These are phyloP conservation scores for Saiga tatarica DNA, from an alignment of 2,113 vertebrate genomes.

Conservation along the genomic window DNA sequence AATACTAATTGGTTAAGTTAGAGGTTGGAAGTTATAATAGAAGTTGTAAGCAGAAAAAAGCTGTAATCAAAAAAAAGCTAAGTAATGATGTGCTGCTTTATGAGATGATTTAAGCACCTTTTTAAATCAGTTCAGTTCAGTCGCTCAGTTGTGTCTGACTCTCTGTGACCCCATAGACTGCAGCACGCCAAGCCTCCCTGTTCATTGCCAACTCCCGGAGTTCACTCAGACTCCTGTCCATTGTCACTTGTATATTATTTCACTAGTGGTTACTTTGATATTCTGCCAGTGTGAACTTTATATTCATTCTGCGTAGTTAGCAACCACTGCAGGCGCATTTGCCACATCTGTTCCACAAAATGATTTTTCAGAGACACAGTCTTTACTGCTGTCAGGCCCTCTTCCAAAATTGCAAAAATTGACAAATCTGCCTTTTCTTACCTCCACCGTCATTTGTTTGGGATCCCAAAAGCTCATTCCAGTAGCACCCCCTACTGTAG, in stretches of 20 bases:
- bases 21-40: neutral
- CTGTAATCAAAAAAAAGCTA: neutral
- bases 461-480: neutral
- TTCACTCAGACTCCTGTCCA: neutral
- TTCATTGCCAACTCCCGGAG: neutral
- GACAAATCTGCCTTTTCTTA: neutral
- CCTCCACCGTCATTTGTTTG: neutral
- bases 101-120: neutral
- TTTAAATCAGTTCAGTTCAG: neutral
- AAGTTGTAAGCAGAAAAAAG: neutral
- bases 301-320: neutral
- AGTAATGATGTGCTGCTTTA: neutral
- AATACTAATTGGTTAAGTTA: neutral
- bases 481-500: neutral
- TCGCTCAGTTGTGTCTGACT: neutral
- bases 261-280: neutral
- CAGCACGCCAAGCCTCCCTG: neutral
- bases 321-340: neutral
- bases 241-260: neutral
- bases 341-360: neutral
- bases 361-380: neutral
- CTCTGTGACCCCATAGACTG: neutral
- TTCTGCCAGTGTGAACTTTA: neutral
- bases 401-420: neutral
- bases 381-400: neutral